A percentile compares a stretch with the other conserved stretches of the same genome.
Conservation (phyloP, 2,888 invertebrate genomes). For the Platynereis dumerilii region DNA sequence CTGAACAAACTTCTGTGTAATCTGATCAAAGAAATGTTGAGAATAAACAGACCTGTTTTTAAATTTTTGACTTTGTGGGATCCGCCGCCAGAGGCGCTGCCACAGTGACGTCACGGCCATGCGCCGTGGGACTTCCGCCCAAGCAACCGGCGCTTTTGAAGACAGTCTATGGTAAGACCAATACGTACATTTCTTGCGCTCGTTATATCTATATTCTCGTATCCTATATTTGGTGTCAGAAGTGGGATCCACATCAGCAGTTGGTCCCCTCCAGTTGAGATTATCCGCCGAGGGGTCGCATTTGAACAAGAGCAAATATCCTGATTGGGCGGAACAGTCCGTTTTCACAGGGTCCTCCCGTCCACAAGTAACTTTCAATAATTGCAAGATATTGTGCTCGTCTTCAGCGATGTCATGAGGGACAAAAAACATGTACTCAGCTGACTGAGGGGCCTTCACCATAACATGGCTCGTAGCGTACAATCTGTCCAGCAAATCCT, state of each 20-base stretch:
- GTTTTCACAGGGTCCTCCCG: constrained; percentile 51
- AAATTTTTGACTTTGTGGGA: too few species aligned
- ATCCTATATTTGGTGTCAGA: too few species aligned
- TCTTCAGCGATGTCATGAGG: constrained; percentile 59
- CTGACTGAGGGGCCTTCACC: constrained; percentile 61
- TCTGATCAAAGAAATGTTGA: too few species aligned
- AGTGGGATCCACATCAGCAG: constrained; percentile 62
- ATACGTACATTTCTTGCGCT: too few species aligned
- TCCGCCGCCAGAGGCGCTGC: too few species aligned
- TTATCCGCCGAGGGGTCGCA: constrained; percentile 47
- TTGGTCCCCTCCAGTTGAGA: constrained; percentile 57
- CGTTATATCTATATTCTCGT: too few species aligned
- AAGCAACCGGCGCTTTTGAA: too few species aligned
- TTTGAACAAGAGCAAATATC: constrained; percentile 61
- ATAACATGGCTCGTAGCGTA: constrained; percentile 62
- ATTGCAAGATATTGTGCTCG: constrained; percentile 59
- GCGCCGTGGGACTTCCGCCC: too few species aligned
- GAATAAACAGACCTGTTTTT: too few species aligned
- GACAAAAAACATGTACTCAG: constrained; percentile 64
- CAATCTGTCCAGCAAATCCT: constrained; percentile 66
- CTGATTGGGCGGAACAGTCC: constrained; percentile 36
- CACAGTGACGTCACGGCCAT: too few species aligned
- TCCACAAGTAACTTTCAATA: constrained; percentile 65
- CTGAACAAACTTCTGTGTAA: too few species aligned
- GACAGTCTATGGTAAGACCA: too few species aligned